A percentile compares a stretch with the other conserved stretches of the same genome.
Conservation (phyloP, 2,888 invertebrate genomes). For the Ecdyonurus torrentis region DNA sequence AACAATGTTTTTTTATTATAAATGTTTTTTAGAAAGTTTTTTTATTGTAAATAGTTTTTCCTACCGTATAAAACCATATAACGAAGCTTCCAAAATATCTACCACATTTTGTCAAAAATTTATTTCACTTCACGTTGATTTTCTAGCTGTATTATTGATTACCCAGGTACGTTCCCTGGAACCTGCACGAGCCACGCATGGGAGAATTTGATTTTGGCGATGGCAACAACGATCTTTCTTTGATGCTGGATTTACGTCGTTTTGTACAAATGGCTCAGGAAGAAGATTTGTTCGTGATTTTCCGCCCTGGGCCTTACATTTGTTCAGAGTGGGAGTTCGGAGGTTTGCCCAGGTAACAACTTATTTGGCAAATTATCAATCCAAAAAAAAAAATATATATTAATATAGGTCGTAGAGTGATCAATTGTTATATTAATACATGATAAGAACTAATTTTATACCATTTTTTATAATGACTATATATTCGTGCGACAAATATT, state of each 20-base stretch:
- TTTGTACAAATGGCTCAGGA: slow-evolving; percentile 30
- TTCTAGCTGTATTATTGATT: too few relatives aligned
- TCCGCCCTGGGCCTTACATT: slow-evolving; percentile 36
- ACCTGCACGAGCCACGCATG: slow-evolving; percentile 25
- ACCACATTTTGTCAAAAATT: too few relatives aligned
- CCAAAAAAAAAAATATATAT: too few relatives aligned
- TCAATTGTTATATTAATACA: not conserved
- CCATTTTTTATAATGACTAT: too few relatives aligned
- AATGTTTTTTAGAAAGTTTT: too few relatives aligned
- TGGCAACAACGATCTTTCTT: slow-evolving; percentile 20
- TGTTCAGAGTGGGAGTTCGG: slow-evolving; percentile 37
- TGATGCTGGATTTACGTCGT: slow-evolving; percentile 20
- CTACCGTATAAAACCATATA: too few relatives aligned
- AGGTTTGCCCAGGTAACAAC: slow-evolving; percentile 23
- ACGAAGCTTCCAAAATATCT: too few relatives aligned
- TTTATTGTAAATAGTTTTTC: not conserved
- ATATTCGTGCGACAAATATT: too few relatives aligned
- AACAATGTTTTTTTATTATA: too few relatives aligned
- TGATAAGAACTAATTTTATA: not conserved
- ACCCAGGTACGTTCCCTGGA: slow-evolving; percentile 26
- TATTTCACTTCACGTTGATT: too few relatives aligned
- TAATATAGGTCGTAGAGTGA: too few relatives aligned
- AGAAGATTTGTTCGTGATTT: slow-evolving; percentile 30
- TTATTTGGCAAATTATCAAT: too few relatives aligned
- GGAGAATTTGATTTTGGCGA: slow-evolving; percentile 25